Base-by-base conservation (phyloP, 2,113 vertebrate genomes). In the Oceanodroma tethys region DNA sequence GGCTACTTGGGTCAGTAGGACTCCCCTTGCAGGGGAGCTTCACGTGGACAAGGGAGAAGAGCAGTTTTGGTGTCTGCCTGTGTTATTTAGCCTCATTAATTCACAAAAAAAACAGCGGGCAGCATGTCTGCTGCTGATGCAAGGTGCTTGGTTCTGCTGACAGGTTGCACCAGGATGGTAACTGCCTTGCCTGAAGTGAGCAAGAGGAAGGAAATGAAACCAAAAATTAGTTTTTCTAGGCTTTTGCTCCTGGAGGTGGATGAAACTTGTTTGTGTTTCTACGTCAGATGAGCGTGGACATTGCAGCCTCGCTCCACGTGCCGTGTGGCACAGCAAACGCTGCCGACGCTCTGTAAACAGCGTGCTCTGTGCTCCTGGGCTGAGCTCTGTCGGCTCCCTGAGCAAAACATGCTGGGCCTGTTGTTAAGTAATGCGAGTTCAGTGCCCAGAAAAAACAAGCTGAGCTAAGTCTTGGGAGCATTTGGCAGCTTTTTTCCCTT, bases 231-330 rank as follows among this genome's bases (percentile, higher is more conserved):
- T 59, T 81, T 87, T 87, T 55, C 65, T 59, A 75, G 43, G 48
- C 42, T 75, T 87, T 88, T 56, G 16, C 56, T 88, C 9, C 79
- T 56, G 67, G 45, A 82, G 71, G 67, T 47, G 29, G 22, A n/a
- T 59, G 40, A 67, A 70, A 74, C 45, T 34, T 91, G 62, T 90
- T 93, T 84, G 78, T 48, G 25, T 81, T 94, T 87, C 90, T 56
- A 47, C 2, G 6, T 47, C 62, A 81, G 78, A 53, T 27, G 25
- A 45, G 14, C 0, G 0, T 29, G 56, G 75, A 59, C 5, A 4
- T 40, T 60, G 40, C 58, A 65, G 91, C 30, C 72, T 52, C 12
- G 6, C 63, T 74, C 52, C 1, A 3, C 3, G 4, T 11, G 42
- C 45, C 0, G 0, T 17, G 76, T 32, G 38, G 67, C 78, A 53